Conservation (phyloP, 2,797 vertebrate species). For the Cheirogaleus major region DNA sequence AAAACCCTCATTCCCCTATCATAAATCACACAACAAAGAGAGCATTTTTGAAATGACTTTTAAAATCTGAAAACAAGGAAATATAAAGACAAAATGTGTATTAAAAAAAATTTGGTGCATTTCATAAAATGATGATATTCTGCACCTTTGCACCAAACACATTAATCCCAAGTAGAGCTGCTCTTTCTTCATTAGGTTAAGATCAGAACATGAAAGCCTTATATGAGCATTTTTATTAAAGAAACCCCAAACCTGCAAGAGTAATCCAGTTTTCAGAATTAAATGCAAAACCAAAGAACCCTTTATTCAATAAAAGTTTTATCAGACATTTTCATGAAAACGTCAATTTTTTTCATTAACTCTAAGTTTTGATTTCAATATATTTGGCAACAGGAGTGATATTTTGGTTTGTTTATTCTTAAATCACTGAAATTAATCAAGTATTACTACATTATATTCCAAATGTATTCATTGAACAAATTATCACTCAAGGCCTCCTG, state of each 20-base stretch:
- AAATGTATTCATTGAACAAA: neutral
- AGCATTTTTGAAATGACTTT: slow-evolving; percentile 1
- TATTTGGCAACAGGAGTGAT: neutral
- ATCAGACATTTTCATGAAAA: slow-evolving; percentile 14
- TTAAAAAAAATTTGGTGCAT: neutral
- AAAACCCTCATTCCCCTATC: neutral
- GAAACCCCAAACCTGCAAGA: neutral
- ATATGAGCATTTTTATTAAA: neutral
- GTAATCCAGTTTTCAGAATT: neutral
- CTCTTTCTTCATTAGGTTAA: neutral
- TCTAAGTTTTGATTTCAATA: neutral
- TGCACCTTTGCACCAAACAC: neutral
- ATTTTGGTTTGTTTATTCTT: neutral
- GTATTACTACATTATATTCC: neutral
- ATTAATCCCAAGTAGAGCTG: neutral
- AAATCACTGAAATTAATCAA: neutral
- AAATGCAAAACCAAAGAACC: neutral
- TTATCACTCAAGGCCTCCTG: neutral
- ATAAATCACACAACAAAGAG: neutral
- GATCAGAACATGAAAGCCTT: neutral
- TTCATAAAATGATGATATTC: neutral
- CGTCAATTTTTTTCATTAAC: neutral
- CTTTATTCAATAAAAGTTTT: neutral
- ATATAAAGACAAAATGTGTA: neutral
- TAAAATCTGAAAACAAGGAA: slow-evolving; percentile 6